Percentiles rank a stretch among this genome's conserved stretches.
Evolutionary conservation across 2,113 vertebrate genomes (phyloP).

Genomic region (Equus quagga): DNA sequence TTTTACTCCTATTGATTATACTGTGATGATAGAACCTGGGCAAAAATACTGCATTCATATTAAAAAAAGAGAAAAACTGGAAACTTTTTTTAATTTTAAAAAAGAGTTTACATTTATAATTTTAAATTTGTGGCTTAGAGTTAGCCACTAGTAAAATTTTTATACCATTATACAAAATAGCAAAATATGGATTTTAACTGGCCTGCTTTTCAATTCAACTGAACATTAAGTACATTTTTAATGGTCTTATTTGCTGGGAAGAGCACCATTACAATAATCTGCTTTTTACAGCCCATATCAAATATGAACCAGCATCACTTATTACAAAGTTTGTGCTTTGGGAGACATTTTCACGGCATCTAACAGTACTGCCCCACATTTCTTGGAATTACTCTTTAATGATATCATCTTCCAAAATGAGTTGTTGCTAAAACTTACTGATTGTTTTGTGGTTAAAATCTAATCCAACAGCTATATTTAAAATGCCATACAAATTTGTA

Average conservation of each 20-base stretch:
- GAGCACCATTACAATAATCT: slow-evolving; percentile 82
- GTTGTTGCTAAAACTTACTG: slow-evolving; percentile 76
- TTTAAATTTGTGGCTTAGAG: slow-evolving; percentile 74
- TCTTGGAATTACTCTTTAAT: slow-evolving; percentile 83
- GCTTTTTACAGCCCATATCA: slow-evolving; percentile 81
- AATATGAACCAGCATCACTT: slow-evolving; percentile 77
- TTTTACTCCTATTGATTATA: neutral
- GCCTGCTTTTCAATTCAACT: slow-evolving; percentile 79
- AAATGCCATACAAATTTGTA: slow-evolving; percentile 67
- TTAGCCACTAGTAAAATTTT: slow-evolving; percentile 73
- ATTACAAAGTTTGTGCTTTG: slow-evolving; percentile 83
- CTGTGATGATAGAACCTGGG: neutral
- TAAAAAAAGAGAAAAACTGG: slow-evolving; percentile 4
- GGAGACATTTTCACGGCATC: slow-evolving; percentile 79
- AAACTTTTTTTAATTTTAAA: slow-evolving; percentile 59
- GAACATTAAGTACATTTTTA: slow-evolving; percentile 83
- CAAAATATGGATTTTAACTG: slow-evolving; percentile 81
- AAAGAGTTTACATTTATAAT: slow-evolving; percentile 70
- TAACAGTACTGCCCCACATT: slow-evolving; percentile 65
- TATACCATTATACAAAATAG: slow-evolving; percentile 72
- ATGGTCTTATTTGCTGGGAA: slow-evolving; percentile 84
- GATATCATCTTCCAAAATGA: slow-evolving; percentile 78
- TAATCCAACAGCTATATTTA: slow-evolving; percentile 73
- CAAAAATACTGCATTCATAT: neutral
- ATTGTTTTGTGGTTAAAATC: slow-evolving; percentile 79